Base-by-base conservation (phyloP, 2,888 invertebrate genomes). In the Parnassius orleans region DNA sequence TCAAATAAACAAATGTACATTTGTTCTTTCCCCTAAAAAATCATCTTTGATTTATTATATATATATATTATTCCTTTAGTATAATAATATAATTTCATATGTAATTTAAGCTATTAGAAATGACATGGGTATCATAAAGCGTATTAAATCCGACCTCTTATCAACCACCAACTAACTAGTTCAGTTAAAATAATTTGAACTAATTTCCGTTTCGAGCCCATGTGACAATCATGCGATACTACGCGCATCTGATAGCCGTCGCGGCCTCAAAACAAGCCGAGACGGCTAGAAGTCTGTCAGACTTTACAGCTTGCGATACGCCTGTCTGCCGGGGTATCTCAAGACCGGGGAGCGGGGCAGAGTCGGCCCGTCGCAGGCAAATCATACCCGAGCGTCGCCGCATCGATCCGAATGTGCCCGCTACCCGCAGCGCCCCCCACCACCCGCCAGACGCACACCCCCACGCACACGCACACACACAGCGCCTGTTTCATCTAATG, bases 351-450 rank as follows among this genome's bases (percentile, higher is more conserved):
- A 73, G 74, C 66, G 71, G 69, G 71, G 68, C 71, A 69, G 73
- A 46, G 46, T 12, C 46, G 46, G 46, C 12, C 68, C 72, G 71
- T 77, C 81, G 86, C 87, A 89, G 86, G 88, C 89, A 88, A 90
- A 89, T 89, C 88, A 87, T 86, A 87, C 84, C 72, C 72, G 78
- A 83, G 82, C 77, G 83, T 84, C 83, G 84, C 79, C 83, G 84
- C 86, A 90, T 90, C 90, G 90, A 90, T 90, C 88, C 72, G 80
- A 67, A 54, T 62, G 62, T 67, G 60, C 67, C 66, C 72, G 72
- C 76, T 66, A 64, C 74, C 72, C 74, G 72, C 68, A 68, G 66
- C 67, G 63, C 68, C 66, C 66, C 65, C 71, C 68, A 66, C 68
- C 68, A 65, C 72, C 71, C 73, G 68, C 73, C 46, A 63, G 76